These are phyloP conservation scores for Palaemon carinicauda DNA, from an alignment of 1,140 invertebrate genomes.

Conservation along the genomic window DNA sequence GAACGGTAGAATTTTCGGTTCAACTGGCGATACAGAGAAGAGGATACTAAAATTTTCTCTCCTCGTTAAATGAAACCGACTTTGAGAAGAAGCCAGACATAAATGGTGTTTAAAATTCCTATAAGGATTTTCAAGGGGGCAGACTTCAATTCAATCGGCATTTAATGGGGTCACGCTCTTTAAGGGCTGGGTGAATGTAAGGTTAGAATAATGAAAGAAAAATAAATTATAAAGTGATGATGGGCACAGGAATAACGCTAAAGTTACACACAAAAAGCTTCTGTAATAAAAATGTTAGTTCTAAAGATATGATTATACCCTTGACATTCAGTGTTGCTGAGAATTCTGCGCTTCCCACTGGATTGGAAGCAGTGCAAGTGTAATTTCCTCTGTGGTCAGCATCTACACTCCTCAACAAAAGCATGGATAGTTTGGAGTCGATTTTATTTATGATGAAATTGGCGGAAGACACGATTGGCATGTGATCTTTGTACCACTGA, in stretches of 20 bases:
- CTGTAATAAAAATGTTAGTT: not conserved
- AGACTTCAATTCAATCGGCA: too few relatives aligned
- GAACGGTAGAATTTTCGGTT: conserved; percentile 54
- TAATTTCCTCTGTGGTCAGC: conserved; percentile 60
- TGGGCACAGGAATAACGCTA: too few relatives aligned
- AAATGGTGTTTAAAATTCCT: too few relatives aligned
- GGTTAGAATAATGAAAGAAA: too few relatives aligned
- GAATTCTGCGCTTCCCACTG: conserved; percentile 65
- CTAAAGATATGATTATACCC: conserved; percentile 8
- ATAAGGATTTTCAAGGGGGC: too few relatives aligned
- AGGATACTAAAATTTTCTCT: too few relatives aligned
- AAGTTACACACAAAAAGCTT: not conserved
- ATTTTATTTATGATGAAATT: conserved; percentile 21
- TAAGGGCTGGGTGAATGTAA: too few relatives aligned
- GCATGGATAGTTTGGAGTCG: conserved; percentile 41
- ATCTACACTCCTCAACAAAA: conserved; percentile 38
- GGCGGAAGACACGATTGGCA: conserved; percentile 6
- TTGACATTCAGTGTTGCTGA: conserved; percentile 19
- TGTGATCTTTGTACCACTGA: conserved; percentile 61
- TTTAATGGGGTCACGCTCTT: too few relatives aligned
- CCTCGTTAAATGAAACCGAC: too few relatives aligned
- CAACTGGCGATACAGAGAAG: conserved; percentile 13
- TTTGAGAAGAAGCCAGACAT: too few relatives aligned
- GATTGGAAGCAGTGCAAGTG: conserved; percentile 72
- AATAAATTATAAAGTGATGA: too few relatives aligned